These are phyloP conservation scores for Lytechinus pictus DNA, from an alignment of 35 echinoderm and acorn worm genomes.

Conservation along the genomic window DNA sequence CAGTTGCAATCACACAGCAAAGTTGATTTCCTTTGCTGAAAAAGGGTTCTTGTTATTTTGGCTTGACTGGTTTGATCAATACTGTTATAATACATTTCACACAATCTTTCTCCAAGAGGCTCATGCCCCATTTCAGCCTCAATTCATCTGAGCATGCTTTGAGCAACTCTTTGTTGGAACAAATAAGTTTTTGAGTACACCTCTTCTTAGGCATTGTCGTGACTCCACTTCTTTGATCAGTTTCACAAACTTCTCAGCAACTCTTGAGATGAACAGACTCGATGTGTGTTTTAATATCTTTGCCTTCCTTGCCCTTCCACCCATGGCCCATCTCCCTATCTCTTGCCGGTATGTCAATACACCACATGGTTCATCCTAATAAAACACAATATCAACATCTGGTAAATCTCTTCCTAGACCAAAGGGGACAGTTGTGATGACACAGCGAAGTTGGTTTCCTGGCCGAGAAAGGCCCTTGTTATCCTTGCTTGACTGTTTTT, in stretches of 20 bases:
- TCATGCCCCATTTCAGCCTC: too few species aligned
- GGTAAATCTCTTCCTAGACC: neutral
- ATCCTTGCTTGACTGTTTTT: constrained; percentile 19
- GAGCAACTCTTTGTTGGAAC: too few species aligned
- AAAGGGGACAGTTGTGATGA: neutral
- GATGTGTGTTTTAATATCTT: neutral
- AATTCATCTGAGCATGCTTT: too few species aligned
- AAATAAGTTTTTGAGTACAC: too few species aligned
- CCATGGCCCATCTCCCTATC: too few species aligned
- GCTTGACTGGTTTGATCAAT: neutral
- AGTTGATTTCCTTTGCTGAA: neutral
- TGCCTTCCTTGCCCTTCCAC: too few species aligned
- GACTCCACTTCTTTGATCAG: neutral
- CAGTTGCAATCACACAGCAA: neutral
- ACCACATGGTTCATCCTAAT: neutral
- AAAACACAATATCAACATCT: neutral
- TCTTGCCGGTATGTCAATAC: neutral
- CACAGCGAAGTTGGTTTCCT: neutral
- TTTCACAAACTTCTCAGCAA: neutral
- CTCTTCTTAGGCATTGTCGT: neutral
- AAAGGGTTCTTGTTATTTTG: neutral
- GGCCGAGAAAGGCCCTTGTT: neutral
- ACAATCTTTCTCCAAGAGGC: too few species aligned
- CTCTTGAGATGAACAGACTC: neutral
- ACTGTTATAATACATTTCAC: neutral